phyloP scores from a whole-genome alignment of 1,140 invertebrate genomes.

The Plectrocnemia conspersa region DNA sequence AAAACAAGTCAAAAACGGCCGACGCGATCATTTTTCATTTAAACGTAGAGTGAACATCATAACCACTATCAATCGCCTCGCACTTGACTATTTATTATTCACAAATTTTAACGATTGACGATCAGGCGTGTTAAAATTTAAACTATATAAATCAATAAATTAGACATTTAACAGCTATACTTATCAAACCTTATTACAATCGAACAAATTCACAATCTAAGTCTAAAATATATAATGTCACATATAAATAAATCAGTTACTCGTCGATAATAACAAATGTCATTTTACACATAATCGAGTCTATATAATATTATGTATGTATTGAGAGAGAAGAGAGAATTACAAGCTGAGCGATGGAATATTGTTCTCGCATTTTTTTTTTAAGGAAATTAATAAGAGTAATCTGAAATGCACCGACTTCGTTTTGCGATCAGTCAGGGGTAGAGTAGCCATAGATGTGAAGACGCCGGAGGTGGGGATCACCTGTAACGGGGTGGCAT shows the following conservation, averaged over 20 bases:
- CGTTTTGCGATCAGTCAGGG: conserved; percentile 30
- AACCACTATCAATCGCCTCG: conserved; percentile 9
- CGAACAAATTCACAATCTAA: background rate
- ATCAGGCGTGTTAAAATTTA: conserved; percentile 12
- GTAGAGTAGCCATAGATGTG: conserved; percentile 36
- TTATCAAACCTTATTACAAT: conserved; percentile 1
- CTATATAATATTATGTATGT: too few species aligned
- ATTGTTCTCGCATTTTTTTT: too few species aligned
- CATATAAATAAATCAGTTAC: too few species aligned
- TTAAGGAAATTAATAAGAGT: conserved; percentile 14
- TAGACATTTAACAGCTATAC: background rate
- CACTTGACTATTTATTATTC: too few species aligned
- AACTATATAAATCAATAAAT: conserved; percentile 22
- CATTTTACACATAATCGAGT: too few species aligned
- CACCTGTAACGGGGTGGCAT: conserved; percentile 77
- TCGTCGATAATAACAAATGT: too few species aligned
- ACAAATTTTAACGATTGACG: conserved; percentile 6
- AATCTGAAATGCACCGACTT: conserved; percentile 23
- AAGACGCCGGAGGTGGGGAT: conserved; percentile 52
- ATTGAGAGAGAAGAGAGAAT: too few species aligned
- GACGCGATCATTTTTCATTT: conserved; percentile 6
- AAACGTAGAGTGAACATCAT: background rate
- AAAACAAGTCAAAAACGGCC: conserved; percentile 30
- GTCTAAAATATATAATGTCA: conserved; percentile 1
- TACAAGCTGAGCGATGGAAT: too few species aligned